A percentile compares a stretch with the other conserved stretches of the same genome.
Evolutionary conservation across 1,140 invertebrate species (phyloP).

Genomic region (Holotrichia oblita): DNA sequence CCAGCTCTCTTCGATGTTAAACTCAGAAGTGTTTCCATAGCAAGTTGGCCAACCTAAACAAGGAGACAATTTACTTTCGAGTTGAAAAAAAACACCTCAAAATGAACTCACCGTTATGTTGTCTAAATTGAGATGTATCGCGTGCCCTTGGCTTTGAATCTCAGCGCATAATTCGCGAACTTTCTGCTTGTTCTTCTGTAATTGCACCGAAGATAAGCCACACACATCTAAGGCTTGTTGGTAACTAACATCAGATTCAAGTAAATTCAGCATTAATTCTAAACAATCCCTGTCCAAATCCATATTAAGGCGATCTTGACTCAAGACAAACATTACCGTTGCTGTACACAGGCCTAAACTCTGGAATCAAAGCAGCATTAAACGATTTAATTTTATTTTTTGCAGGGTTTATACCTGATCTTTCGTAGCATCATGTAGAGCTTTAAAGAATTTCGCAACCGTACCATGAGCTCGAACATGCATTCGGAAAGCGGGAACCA

Average conservation of each 20-base stretch:
- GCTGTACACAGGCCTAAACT: conserved; percentile 94
- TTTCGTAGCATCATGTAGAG: conserved; percentile 90
- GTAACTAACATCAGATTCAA: conserved; percentile 88
- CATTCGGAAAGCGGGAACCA: conserved; percentile 95
- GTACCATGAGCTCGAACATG: conserved; percentile 95
- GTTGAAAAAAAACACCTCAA: neutral
- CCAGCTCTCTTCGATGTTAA: conserved; percentile 93
- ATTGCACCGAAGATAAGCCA: conserved; percentile 72
- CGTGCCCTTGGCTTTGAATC: conserved; percentile 93
- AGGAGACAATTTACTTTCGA: conserved; percentile 35
- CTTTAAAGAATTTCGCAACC: conserved; percentile 94
- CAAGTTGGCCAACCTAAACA: conserved; percentile 85
- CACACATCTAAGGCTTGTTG: conserved; percentile 79
- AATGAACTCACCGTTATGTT: conserved; percentile 82
- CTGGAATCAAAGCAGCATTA: too few relatives aligned
- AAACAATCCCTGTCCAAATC: conserved; percentile 94
- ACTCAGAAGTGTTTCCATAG: conserved; percentile 95
- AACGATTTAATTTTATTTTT: too few relatives aligned
- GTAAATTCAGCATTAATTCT: conserved; percentile 94
- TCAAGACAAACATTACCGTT: conserved; percentile 95
- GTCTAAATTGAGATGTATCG: conserved; percentile 89
- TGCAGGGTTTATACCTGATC: conserved; percentile 80
- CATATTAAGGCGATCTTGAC: conserved; percentile 96
- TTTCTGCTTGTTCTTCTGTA: conserved; percentile 82
- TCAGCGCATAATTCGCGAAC: conserved; percentile 89